Percentiles rank a stretch among this genome's conserved stretches.
These are phyloP conservation scores for Neoscelio sp. DNA, from an alignment of 2,888 invertebrate species.

Conservation along the genomic window DNA sequence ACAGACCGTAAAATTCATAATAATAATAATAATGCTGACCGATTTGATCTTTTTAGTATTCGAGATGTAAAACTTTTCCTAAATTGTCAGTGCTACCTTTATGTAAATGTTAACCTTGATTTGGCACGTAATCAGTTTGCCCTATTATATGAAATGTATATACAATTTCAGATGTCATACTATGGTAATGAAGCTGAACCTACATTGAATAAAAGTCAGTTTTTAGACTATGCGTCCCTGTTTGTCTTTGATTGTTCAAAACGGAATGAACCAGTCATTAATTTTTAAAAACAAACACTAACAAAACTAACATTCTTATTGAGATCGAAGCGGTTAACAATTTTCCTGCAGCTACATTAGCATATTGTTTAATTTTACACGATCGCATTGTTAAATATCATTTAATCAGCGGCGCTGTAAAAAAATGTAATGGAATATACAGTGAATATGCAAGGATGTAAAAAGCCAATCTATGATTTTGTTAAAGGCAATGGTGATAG, in stretches of 20 bases:
- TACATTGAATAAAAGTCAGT: constrained; percentile 8
- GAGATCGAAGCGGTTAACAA: constrained; percentile 34
- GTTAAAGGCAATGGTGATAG: too few species aligned
- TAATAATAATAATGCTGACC: constrained; percentile 53
- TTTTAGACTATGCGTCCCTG: constrained; percentile 2
- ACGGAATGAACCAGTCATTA: constrained; percentile 36
- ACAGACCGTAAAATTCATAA: constrained; percentile 52
- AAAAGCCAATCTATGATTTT: too few species aligned
- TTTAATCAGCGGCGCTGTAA: constrained; percentile 9
- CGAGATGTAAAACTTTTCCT: constrained; percentile 31
- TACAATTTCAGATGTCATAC: constrained; percentile 38
- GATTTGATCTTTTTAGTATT: constrained; percentile 12
- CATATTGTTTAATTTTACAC: constrained; percentile 41
- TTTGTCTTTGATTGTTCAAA: constrained; percentile 35
- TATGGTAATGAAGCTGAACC: constrained; percentile 12
- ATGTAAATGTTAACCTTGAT: constrained; percentile 26
- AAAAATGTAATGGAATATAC: constrained; percentile 36
- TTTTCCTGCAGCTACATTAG: constrained; percentile 25
- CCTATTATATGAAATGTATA: constrained; percentile 48
- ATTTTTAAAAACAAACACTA: constrained; percentile 23
- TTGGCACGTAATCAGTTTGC: constrained; percentile 32
- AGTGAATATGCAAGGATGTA: constrained; percentile 37
- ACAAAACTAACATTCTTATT: constrained; percentile 36
- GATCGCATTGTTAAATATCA: constrained; percentile 47
- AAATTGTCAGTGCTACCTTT: constrained; percentile 23